Base-by-base conservation (phyloP, 2,113 vertebrate species). In the Zosterops pallidus region DNA sequence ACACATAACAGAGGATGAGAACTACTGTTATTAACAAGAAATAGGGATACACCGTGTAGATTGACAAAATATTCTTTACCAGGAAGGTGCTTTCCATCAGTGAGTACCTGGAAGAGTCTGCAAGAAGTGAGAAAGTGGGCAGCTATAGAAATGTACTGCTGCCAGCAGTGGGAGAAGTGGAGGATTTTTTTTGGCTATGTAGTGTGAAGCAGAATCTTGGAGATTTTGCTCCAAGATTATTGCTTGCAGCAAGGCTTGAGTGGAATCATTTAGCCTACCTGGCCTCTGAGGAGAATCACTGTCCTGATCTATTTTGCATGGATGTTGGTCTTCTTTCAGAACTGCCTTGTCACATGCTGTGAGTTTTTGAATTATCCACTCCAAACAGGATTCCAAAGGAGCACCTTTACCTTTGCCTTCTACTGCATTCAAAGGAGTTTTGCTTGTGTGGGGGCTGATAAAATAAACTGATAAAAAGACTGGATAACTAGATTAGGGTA, bases 401-500 rank as follows among this genome's bases (percentile, higher is more conserved):
- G 5, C 3, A 5, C 15, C 60, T 78, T 41, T 85, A 46, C 24
- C 24, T 89, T 89, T 65, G 22, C 24, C 72, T 89, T 35, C 39
- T 41, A 5, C 25, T 42, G 26, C 44, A 83, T 67, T 74, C 71
- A 95, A 83, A 84, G 14, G 42, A 83, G 65, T 68, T 84, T 88
- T 49, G 1, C 55, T 77, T 85, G 25, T 28, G 6, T 75, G 35
- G 37, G 9, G 41, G 19, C 37, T 92, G 53, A 71, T 68, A 83
- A 85, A 5, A 80, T 97, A 95, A 92, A 44, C 90, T 96, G 94
- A 87, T 94, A 82, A 93, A 80, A 91, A 80, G 82, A 91, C 89
- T 92, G 47, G 49, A 24, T 94, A 94, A 96, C 86, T 92, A 94
- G 91, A 96, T 97, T 92, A 96, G 26, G 37, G 35, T 52, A 96